phyloP scores from a whole-genome alignment of 64 coral and sea anemone genomes.

The Exaiptasia diaphana region DNA sequence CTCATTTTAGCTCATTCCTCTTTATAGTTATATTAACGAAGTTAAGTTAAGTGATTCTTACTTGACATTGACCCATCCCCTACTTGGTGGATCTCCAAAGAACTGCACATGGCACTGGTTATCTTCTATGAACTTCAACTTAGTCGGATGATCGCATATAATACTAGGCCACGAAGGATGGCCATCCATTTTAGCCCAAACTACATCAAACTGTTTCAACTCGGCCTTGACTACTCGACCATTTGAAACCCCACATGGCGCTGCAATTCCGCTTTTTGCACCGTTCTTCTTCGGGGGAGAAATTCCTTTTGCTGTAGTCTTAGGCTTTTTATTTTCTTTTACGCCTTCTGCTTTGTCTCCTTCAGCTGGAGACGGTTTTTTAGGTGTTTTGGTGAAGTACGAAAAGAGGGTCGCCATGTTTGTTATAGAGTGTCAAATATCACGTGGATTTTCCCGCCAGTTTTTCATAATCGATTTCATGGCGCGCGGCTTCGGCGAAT shows the following conservation, averaged over 20 bases:
- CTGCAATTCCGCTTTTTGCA: neutral
- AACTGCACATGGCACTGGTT: slow-evolving; percentile 81
- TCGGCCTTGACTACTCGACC: neutral
- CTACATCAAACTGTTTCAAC: slow-evolving; percentile 49
- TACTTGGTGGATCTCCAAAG: slow-evolving; percentile 84
- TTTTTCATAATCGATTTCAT: too few species aligned
- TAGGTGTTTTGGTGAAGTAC: slow-evolving; percentile 72
- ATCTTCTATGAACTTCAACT: neutral
- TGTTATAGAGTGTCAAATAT: slow-evolving; percentile 1
- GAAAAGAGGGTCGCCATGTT: slow-evolving; percentile 76
- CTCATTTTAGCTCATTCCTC: too few species aligned
- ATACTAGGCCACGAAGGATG: slow-evolving; percentile 91
- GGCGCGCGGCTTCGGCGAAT: too few species aligned
- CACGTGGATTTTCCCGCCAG: slow-evolving; percentile 44
- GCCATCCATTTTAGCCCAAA: slow-evolving; percentile 89
- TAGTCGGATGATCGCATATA: slow-evolving; percentile 72
- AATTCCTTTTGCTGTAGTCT: slow-evolving; percentile 41
- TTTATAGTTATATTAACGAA: too few species aligned
- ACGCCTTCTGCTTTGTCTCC: slow-evolving; percentile 21
- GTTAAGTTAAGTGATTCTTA: neutral
- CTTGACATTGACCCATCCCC: slow-evolving; percentile 77
- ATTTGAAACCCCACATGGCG: neutral
- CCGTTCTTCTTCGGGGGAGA: slow-evolving; percentile 21
- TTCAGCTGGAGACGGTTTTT: slow-evolving; percentile 2
- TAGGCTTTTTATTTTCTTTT: slow-evolving; percentile 45